A percentile compares a stretch with the other conserved stretches of the same genome.
Evolutionary conservation across 1,140 invertebrate species (phyloP).

Genomic region (Streblospio benedicti): DNA sequence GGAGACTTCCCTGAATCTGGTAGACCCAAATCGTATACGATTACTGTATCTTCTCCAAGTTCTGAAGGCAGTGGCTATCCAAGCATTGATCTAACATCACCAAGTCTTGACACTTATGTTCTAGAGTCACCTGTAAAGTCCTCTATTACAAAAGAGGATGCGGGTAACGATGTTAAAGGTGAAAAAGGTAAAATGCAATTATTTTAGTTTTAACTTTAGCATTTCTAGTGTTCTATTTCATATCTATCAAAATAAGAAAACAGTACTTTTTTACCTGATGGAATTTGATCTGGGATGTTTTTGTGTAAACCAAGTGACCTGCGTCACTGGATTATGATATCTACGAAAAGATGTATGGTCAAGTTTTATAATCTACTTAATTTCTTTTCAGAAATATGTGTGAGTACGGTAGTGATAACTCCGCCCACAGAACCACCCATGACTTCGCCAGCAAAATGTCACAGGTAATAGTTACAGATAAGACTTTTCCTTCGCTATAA

Average conservation of each 20-base stretch:
- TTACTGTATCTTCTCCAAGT: background rate
- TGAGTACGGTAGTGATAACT: no score
- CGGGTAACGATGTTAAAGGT: background rate
- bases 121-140: background rate
- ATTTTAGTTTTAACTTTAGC: background rate
- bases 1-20: slow-evolving; percentile 55
- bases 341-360: no score
- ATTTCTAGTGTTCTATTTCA: background rate
- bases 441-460: no score
- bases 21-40: slow-evolving; percentile 5
- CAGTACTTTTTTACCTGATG: background rate
- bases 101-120: background rate
- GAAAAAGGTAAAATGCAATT: background rate
- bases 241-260: no score
- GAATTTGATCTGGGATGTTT: no score
- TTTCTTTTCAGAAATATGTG: no score
- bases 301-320: no score
- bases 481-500: no score
- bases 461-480: no score
- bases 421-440: no score
- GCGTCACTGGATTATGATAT: no score
- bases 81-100: slow-evolving; percentile 1
- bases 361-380: no score
- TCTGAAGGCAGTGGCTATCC: slow-evolving; percentile 1
- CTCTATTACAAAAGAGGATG: background rate